Base-by-base conservation (phyloP, 2,797 vertebrate species). In the Semaprochilodus insignis region DNA sequence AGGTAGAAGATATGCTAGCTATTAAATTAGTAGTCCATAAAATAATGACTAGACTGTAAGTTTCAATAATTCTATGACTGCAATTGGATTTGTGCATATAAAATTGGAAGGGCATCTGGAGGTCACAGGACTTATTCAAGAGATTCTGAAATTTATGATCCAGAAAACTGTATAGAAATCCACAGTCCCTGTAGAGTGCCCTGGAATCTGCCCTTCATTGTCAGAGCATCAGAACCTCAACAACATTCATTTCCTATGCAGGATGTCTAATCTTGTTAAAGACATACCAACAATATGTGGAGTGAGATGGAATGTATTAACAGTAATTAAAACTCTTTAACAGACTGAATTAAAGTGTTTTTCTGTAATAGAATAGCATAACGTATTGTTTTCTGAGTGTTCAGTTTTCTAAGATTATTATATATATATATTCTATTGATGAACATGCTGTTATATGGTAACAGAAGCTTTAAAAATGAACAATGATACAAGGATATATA, bases 11-110 rank as follows among this genome's bases (percentile, higher is more conserved):
- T 74, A 23, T 57, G 19, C 34, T 59, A n/a, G 31, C 54, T 36
- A 15, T 74, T 59, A 74, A 74, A 74, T 74, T 40, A 74, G 23
- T n/a, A 74, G 72, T 6, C 27, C 72, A 74, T 36, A 74, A 74
- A 74, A 57, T 17, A 59, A 44, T 34, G 16, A 73, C 51, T 27
- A 16, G 67, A 70, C n/a, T 71, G 70, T 27, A 51, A 73, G 70
- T 73, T 73, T 73, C 48, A 73, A 31, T 54, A 73, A 73, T 73
- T 55, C 71, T 19, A 73, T 54, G 16, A n/a, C 51, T 23, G 69
- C 69, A 52, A 16, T 72, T 72, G 51, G 16, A 55, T 19, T 73
- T 73, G 21, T 25, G 51, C 48, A 31, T 31, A 73, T 73, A 73
- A 55, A 73, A 73, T 4, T 74, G 31, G 21, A 74, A 57, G 55